Evolutionary conservation across 2,113 vertebrate species (phyloP).

Genomic region (Ammodytes dubius): DNA sequence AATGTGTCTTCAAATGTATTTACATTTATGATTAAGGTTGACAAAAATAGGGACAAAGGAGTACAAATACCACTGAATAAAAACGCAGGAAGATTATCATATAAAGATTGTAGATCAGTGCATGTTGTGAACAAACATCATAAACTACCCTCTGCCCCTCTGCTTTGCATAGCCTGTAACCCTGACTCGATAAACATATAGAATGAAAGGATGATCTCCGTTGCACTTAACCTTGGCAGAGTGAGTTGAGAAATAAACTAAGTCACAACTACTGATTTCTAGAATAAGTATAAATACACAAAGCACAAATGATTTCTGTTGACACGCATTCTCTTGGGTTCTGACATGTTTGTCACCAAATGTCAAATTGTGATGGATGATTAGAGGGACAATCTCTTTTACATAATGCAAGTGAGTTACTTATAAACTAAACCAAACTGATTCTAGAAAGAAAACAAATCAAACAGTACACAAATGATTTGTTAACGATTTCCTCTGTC

Average conservation of each 20-base stretch:
- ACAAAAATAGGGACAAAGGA: neutral
- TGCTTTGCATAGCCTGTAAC: neutral
- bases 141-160: neutral
- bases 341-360: too few species aligned
- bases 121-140: neutral
- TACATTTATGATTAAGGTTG: neutral
- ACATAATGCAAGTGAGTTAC: too few species aligned
- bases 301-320: neutral
- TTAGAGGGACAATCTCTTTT: too few species aligned
- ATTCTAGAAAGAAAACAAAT: too few species aligned
- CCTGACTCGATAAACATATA: neutral
- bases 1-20: neutral
- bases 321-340: too few species aligned
- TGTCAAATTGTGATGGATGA: too few species aligned
- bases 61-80: neutral
- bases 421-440: too few species aligned
- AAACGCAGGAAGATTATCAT: neutral
- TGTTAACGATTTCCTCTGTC: too few species aligned
- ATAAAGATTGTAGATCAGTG: neutral
- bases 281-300: neutral
- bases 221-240: neutral
- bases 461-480: too few species aligned
- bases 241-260: conserved; percentile 23
- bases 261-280: neutral
- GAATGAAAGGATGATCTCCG: too few species aligned